Percentiles rank a stretch among this genome's conserved stretches.
phyloP scores from a whole-genome alignment of 2,888 invertebrate species.

The Holacanthella duospinosa region DNA sequence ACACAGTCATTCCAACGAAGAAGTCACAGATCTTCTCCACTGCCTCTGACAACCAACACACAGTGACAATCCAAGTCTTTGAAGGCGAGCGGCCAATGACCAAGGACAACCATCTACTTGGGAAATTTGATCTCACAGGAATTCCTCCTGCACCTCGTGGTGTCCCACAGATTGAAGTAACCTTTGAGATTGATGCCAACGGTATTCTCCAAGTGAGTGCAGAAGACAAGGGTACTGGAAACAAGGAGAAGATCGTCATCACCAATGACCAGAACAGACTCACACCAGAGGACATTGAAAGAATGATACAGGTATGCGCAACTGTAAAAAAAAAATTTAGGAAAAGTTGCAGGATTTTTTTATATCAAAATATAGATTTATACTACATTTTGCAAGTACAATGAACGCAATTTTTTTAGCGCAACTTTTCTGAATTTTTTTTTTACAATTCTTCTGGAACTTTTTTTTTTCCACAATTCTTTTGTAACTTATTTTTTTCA shows the following conservation, averaged over 20 bases:
- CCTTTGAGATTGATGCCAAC: constrained; percentile 89
- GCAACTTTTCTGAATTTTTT: no score
- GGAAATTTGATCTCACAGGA: constrained; percentile 95
- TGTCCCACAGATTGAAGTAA: constrained; percentile 88
- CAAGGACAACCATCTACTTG: constrained; percentile 96
- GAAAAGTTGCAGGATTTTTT: no score
- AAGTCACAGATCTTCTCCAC: constrained; percentile 99
- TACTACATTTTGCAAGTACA: no score
- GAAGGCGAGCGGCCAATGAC: constrained; percentile 99
- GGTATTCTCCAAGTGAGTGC: constrained; percentile 86
- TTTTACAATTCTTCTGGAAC: no score
- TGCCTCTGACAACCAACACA: constrained; percentile 96
- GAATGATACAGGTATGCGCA: constrained; percentile 73
- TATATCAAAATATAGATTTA: no score
- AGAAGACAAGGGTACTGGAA: constrained; percentile 98
- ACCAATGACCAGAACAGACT: constrained; percentile 96
- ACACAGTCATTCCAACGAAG: constrained; percentile 98
- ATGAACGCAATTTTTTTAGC: no score
- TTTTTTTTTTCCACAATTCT: background rate
- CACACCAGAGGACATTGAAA: constrained; percentile 95
- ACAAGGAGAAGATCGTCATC: constrained; percentile 96
- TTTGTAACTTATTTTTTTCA: no score
- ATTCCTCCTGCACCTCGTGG: constrained; percentile 91
- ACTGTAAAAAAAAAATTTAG: background rate
- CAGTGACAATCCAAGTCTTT: constrained; percentile 95